phyloP scores from a whole-genome alignment of 2,797 vertebrate species.

The Syngnathus acus region DNA sequence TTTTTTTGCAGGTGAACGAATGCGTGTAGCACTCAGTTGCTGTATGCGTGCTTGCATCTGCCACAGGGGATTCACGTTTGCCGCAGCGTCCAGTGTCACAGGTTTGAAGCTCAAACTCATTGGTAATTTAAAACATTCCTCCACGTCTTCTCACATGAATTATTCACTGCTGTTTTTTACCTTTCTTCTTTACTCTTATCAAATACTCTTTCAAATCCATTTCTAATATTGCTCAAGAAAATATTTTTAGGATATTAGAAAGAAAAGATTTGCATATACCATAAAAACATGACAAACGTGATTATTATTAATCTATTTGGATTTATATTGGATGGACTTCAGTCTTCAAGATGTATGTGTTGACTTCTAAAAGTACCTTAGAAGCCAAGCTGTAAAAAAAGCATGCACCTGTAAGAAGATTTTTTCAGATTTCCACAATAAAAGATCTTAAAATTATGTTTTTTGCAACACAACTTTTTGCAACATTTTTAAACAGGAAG shows the following conservation, averaged over 20 bases:
- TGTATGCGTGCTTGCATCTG: constrained; percentile 12
- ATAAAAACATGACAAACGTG: not conserved
- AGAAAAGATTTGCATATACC: not conserved
- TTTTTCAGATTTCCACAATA: too few species aligned
- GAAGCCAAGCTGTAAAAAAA: not conserved
- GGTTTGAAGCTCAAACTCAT: constrained; percentile 54
- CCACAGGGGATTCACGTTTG: constrained; percentile 24
- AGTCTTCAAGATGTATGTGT: not conserved
- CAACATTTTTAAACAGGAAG: too few species aligned
- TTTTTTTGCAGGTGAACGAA: not conserved
- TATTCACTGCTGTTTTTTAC: constrained; percentile 46
- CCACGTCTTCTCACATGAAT: constrained; percentile 56
- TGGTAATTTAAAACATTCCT: constrained; percentile 63
- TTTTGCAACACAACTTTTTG: too few species aligned
- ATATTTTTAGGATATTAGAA: not conserved
- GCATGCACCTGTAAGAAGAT: not conserved
- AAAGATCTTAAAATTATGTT: too few species aligned
- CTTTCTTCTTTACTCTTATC: constrained; percentile 17
- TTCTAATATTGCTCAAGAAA: not conserved
- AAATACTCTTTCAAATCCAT: constrained; percentile 14
- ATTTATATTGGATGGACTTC: not conserved
- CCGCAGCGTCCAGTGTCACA: constrained; percentile 31
- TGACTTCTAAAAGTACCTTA: not conserved
- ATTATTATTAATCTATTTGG: not conserved
- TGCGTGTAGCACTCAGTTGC: constrained; percentile 11